Percentiles rank a stretch among this genome's conserved stretches.
Evolutionary conservation across 1,140 invertebrate genomes (phyloP).

Genomic region (Drosophila virilis): DNA sequence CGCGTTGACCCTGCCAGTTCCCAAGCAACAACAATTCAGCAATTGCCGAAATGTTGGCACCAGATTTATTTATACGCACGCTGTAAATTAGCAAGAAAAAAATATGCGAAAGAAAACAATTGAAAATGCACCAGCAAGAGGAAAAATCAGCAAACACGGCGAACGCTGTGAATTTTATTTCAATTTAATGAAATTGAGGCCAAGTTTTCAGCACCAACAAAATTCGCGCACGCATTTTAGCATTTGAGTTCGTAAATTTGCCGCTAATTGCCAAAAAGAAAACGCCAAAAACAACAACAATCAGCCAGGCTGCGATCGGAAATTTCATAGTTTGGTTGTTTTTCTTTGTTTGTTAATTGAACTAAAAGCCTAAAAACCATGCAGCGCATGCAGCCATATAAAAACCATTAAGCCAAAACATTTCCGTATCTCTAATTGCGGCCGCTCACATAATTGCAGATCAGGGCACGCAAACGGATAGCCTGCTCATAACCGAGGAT

Average conservation of each 20-base stretch:
- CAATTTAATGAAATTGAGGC: constrained; percentile 55
- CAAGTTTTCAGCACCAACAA: constrained; percentile 70
- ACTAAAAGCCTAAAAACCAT: constrained; percentile 35
- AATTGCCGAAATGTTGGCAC: constrained; percentile 59
- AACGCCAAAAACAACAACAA: neutral
- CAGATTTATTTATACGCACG: constrained; percentile 77
- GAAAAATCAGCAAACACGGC: constrained; percentile 13
- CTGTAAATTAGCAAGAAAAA: constrained; percentile 70
- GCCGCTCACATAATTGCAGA: constrained; percentile 43
- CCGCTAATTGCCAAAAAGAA: constrained; percentile 40
- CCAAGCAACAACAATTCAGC: neutral
- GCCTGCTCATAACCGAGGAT: constrained; percentile 73
- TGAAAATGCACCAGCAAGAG: constrained; percentile 13
- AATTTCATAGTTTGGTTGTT: constrained; percentile 44
- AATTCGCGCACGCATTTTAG: constrained; percentile 49
- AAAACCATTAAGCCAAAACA: constrained; percentile 31
- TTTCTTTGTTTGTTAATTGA: constrained; percentile 37
- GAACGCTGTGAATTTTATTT: constrained; percentile 33
- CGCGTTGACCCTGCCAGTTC: constrained; percentile 73
- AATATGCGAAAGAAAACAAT: constrained; percentile 9
- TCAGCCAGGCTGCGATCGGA: constrained; percentile 24
- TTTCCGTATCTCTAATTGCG: constrained; percentile 52
- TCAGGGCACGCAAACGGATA: constrained; percentile 79
- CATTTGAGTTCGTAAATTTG: constrained; percentile 54
- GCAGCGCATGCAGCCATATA: constrained; percentile 42